These are phyloP conservation scores for Lycophotia porphyrea DNA, from an alignment of 2,888 invertebrate genomes.

Conservation along the genomic window DNA sequence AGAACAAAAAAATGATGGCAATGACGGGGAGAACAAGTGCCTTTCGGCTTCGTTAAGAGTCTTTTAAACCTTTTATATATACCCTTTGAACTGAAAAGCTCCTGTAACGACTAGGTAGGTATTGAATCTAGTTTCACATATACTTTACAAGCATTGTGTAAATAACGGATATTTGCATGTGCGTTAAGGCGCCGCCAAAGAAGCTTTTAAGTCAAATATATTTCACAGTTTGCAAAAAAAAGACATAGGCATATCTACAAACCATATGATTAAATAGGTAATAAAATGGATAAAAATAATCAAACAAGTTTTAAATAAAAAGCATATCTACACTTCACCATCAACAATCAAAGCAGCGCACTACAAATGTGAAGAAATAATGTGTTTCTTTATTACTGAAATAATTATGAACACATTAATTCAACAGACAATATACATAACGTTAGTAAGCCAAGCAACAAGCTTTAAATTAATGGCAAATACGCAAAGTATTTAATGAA, in stretches of 20 bases:
- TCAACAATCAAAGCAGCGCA: constrained; percentile 64
- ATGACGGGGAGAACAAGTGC: too few relatives aligned
- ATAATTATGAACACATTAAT: constrained; percentile 69
- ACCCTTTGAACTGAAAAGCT: constrained; percentile 76
- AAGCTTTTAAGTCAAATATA: constrained; percentile 75
- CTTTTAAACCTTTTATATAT: too few relatives aligned
- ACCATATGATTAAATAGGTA: constrained; percentile 61
- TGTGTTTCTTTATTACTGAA: constrained; percentile 33
- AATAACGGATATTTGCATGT: constrained; percentile 27
- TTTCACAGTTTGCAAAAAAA: constrained; percentile 55
- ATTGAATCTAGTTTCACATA: constrained; percentile 17
- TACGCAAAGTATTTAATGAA: constrained; percentile 83
- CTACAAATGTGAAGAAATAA: constrained; percentile 68
- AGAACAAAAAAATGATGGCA: too few relatives aligned
- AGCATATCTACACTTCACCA: constrained; percentile 63
- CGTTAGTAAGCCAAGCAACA: constrained; percentile 79
- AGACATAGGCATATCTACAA: constrained; percentile 66
- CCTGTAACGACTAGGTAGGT: constrained; percentile 70
- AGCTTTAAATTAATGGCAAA: constrained; percentile 71
- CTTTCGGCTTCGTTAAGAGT: too few relatives aligned
- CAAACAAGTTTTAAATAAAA: constrained; percentile 65
- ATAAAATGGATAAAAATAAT: constrained; percentile 60
- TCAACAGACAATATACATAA: constrained; percentile 67
- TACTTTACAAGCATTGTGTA: constrained; percentile 27
- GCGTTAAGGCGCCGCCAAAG: constrained; percentile 78